phyloP scores from a whole-genome alignment of 2,888 invertebrate species.

The Chymomyza amoena region DNA sequence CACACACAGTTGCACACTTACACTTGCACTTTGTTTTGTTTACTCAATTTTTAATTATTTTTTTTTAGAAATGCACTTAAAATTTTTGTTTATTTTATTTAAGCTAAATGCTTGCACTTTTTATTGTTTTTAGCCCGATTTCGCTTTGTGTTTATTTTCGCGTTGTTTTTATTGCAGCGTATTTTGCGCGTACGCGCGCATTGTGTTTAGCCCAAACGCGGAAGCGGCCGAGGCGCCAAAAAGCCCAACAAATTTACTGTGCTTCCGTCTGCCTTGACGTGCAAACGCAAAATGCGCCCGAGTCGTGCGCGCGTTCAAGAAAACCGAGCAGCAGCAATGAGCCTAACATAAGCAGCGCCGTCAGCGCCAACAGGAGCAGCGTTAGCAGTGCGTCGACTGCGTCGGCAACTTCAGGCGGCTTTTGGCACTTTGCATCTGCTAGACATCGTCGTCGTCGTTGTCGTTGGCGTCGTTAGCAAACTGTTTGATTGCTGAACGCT shows the following conservation, averaged over 20 bases:
- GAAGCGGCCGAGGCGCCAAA: not conserved
- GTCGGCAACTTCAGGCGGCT: slow-evolving; percentile 13
- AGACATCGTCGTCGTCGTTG: slow-evolving; percentile 24
- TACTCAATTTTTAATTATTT: not conserved
- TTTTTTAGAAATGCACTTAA: not conserved
- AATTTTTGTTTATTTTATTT: not conserved
- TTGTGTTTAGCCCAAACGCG: not conserved
- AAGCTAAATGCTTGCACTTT: not conserved
- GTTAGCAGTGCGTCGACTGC: not conserved
- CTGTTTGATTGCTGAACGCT: slow-evolving; percentile 54
- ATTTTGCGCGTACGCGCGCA: not conserved
- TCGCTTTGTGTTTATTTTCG: not conserved
- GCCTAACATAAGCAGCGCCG: slow-evolving; percentile 21
- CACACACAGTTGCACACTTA: slow-evolving; percentile 12
- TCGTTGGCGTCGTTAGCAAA: slow-evolving; percentile 41
- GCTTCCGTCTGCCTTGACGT: slow-evolving; percentile 69
- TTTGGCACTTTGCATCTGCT: slow-evolving; percentile 72
- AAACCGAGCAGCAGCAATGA: slow-evolving; percentile 47
- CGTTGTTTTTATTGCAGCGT: not conserved
- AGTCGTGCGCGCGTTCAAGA: slow-evolving; percentile 60
- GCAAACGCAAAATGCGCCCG: slow-evolving; percentile 69
- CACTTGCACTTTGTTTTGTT: slow-evolving; percentile 1
- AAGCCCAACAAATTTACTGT: slow-evolving; percentile 5
- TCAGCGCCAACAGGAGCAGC: not conserved
- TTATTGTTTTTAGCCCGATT: not conserved